Evolutionary conservation across 1,140 invertebrate species (phyloP).

Genomic region (Drosophila santomea): DNA sequence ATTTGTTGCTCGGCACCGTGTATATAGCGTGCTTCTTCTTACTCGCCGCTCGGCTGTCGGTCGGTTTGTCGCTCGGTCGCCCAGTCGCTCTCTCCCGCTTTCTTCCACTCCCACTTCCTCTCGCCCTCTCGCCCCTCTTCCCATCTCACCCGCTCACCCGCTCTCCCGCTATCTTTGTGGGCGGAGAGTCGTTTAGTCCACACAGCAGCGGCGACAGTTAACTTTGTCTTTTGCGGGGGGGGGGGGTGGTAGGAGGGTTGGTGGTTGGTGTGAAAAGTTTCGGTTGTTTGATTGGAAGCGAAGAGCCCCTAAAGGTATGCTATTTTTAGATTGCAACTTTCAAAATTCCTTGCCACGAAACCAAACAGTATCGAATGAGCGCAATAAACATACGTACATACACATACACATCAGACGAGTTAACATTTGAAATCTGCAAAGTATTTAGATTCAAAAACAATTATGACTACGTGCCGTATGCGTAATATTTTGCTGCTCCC

Average conservation of each 20-base stretch:
- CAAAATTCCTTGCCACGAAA: background rate
- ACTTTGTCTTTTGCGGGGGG: conserved; percentile 2
- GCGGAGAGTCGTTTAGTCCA: conserved; percentile 32
- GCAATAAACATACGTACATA: too few relatives aligned
- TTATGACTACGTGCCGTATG: conserved; percentile 4
- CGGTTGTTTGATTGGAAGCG: background rate
- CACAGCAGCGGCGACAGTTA: conserved; percentile 37
- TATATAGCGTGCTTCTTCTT: conserved; percentile 46
- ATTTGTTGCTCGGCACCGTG: conserved; percentile 80
- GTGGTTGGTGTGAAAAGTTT: background rate
- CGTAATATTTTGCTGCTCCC: background rate
- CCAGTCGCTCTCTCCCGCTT: conserved; percentile 15
- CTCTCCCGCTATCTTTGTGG: conserved; percentile 17
- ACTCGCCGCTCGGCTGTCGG: conserved; percentile 31
- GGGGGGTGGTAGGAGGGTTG: background rate
- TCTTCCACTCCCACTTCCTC: too few relatives aligned
- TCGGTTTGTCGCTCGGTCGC: conserved; percentile 36
- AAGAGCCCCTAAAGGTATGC: conserved; percentile 33
- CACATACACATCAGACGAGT: background rate
- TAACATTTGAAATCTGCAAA: background rate
- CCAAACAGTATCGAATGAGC: too few relatives aligned
- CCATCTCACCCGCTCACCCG: background rate
- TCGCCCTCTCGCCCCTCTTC: too few relatives aligned
- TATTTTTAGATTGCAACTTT: conserved; percentile 10
- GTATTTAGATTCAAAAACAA: background rate